phyloP scores from a whole-genome alignment of 1,140 invertebrate species.

The Brachionus rotundiformis region DNA sequence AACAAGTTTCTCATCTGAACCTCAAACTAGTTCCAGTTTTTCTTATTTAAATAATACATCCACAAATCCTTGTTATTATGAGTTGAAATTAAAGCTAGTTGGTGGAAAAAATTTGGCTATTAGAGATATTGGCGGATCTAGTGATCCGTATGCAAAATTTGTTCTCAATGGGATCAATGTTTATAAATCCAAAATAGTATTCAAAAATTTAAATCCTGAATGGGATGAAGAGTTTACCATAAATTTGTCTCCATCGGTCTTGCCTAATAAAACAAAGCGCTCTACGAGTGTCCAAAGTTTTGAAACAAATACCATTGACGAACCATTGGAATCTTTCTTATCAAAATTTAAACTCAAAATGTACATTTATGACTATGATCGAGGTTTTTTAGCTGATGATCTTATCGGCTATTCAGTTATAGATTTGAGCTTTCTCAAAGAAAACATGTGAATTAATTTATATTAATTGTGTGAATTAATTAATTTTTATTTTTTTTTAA shows the following conservation, averaged over 20 bases:
- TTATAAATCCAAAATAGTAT: conserved; percentile 64
- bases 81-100: conserved; percentile 3
- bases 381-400: conserved; percentile 86
- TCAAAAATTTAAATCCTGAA: conserved; percentile 66
- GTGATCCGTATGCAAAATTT: conserved; percentile 68
- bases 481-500: not conserved
- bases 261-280: conserved; percentile 50
- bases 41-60: not conserved
- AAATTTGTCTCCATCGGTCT: conserved; percentile 29
- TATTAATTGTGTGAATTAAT: no score
- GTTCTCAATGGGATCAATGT: conserved; percentile 61
- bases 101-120: conserved; percentile 35
- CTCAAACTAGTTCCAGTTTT: not conserved
- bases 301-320: conserved; percentile 52
- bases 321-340: conserved; percentile 78
- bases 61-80: not conserved
- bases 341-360: conserved; percentile 69
- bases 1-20: conserved; percentile 19
- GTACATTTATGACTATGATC: conserved; percentile 91
- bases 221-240: conserved; percentile 66
- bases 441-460: conserved; percentile 70
- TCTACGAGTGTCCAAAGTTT: not conserved
- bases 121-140: conserved; percentile 56
- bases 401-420: conserved; percentile 89
- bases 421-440: conserved; percentile 79